A percentile compares a stretch with the other conserved stretches of the same genome.
These are phyloP conservation scores for Gracilinanus agilis DNA, from an alignment of 2,113 vertebrate genomes.

Conservation along the genomic window DNA sequence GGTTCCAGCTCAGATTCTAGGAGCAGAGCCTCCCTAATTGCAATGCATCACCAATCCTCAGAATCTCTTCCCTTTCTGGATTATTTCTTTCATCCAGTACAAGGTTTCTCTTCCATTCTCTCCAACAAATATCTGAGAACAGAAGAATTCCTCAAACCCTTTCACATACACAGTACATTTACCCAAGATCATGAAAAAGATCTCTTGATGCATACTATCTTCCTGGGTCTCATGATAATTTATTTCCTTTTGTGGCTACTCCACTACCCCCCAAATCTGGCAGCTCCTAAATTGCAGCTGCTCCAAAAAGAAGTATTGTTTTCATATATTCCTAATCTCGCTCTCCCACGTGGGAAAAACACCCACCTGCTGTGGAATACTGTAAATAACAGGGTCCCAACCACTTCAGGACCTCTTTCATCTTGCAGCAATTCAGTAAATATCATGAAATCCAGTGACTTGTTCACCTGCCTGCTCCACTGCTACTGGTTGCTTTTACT, in stretches of 20 bases:
- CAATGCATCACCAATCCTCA: not conserved
- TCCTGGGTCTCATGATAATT: not conserved
- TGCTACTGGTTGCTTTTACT: conserved; percentile 73
- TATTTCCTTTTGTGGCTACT: conserved; percentile 8
- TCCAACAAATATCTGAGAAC: not conserved
- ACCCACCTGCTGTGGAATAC: conserved; percentile 72
- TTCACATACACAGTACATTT: not conserved
- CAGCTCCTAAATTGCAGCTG: conserved; percentile 38
- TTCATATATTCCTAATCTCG: conserved; percentile 71
- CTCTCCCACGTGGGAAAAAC: conserved; percentile 69
- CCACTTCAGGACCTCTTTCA: conserved; percentile 53
- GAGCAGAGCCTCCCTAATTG: not conserved
- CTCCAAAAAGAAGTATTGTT: conserved; percentile 68
- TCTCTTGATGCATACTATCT: conserved; percentile 34
- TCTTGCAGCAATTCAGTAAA: conserved; percentile 31
- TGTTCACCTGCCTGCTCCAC: conserved; percentile 76
- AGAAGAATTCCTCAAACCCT: not conserved
- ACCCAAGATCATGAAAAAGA: not conserved
- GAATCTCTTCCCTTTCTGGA: not conserved
- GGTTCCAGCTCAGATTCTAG: not conserved
- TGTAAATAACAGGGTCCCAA: conserved; percentile 79
- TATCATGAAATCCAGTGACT: conserved; percentile 45
- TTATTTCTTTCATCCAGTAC: not conserved
- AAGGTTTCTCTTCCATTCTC: not conserved
- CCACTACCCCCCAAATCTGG: conserved; percentile 11